Evolutionary conservation across 2,797 vertebrate species (phyloP), one percentile per base, ranked within the genome.

Genomic region (Enteromius fasciolatus): DNA sequence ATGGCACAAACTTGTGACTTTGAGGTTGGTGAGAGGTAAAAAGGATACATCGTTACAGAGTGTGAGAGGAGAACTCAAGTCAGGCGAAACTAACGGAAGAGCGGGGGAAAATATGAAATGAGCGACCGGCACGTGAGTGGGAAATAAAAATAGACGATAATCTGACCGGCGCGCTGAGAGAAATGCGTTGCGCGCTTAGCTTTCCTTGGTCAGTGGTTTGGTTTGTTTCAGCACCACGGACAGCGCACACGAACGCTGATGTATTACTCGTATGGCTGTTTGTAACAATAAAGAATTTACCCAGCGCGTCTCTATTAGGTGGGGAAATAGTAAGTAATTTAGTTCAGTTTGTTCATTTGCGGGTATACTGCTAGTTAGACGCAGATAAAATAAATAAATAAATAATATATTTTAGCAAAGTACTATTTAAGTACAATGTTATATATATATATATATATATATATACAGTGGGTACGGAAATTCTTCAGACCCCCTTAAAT

Each of bases 171-270:
- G 44, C 9, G 4, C 14, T 36, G 18, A 39, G 3, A 74, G 15
- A 15, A 25, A 52, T 9, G 36, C 25, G 28, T 12, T 23, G 18
- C 20, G 10, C 31, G 15, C 14, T 64, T 31, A 39, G 46, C 3
- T 70, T 54, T 57, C 59, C 48, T 18, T 44, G 36, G 18, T 12
- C 25, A 3, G 20, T 4, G 18, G 18, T 14, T n/a, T 15, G 59
- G 28, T 8, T 33, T 28, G 59, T 25, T 76, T 85, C 83, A 85
- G 80, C 10, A 85, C 80, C 72, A 46, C 3, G 81, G 83, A 73
- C 57, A 83, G 83, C 66, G 66, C 3, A 12, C 12, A 25, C 2
- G 23, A 44, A 23, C 46, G 57, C 76, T 4, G 4, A 23, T 14
- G 18, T 20, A 10, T 59, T n/a, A 44, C 41, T 44, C 7, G 9